Conservation (phyloP, 2,113 vertebrate species). For the Amblyornis subalaris region DNA sequence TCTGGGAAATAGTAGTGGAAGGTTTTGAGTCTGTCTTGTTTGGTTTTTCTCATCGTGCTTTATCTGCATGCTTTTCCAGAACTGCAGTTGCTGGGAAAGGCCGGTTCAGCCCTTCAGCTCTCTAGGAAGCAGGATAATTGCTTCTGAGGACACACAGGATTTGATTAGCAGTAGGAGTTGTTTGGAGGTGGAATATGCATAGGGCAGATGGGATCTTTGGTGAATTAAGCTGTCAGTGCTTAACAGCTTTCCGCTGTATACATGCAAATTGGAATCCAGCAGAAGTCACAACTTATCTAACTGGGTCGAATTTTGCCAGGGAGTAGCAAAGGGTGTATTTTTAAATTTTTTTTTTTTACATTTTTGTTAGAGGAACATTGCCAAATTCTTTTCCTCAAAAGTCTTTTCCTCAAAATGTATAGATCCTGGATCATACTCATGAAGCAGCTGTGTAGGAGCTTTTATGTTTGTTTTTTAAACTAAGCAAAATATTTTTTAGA, state of each 20-base stretch:
- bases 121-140: neutral
- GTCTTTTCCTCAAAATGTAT: neutral
- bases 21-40: neutral
- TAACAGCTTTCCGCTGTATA: neutral
- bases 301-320: neutral
- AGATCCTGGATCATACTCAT: neutral
- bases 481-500: neutral
- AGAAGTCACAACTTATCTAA: neutral
- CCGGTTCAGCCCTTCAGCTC: neutral
- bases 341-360: neutral
- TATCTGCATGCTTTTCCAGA: neutral
- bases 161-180: slow-evolving; percentile 15
- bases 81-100: neutral
- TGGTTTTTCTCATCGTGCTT: neutral
- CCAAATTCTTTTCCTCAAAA: neutral
- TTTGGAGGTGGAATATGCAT: slow-evolving; percentile 7
- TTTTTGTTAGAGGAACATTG: neutral
- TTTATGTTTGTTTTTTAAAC: neutral
- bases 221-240: slow-evolving; percentile 21
- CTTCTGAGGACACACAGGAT: neutral
- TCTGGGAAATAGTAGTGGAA: neutral
- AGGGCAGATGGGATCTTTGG: neutral
- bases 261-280: neutral
- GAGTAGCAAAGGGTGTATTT: neutral
- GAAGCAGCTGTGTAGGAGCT: neutral